Evolutionary conservation across 2,888 invertebrate species (phyloP), one percentile per base, ranked within the genome.

Genomic region (Eupithecia pulchellata): DNA sequence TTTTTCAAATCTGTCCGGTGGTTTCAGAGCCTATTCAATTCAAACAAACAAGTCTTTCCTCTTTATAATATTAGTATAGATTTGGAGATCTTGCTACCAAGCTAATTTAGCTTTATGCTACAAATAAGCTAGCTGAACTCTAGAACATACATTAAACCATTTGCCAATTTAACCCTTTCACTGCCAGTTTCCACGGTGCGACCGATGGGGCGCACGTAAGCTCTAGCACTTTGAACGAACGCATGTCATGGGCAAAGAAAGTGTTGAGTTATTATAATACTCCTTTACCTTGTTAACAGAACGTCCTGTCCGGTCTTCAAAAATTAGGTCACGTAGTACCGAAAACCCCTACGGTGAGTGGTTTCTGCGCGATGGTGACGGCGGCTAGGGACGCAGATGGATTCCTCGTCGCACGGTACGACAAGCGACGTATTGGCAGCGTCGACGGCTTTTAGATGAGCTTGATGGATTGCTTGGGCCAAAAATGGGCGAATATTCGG

Each of bases 381-480:
- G 61, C 61, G 2, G 79, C 84, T 0, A 87, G 95, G 0, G 89
- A 90, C 55, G 82, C 89, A 1, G 84, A 88, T n/a, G 86, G 88
- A 1, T 77, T 81, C 1, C 62, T 83, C 4, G 68, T 80, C 6
- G 81, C 86, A 1, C 74, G 78, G 32, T 82, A 83, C 1, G 94
- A 95, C 79, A 81, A 75, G 11, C 84, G 94, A 77, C 80, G 94
- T 73, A 74, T 84, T 5, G 94, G 95, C 72, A 88, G 89, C 71
- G 78, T 86, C 32, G 89, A 89, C 32, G 61, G 61, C 13, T 36
- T 61, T 32, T 61, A 61, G 32, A 30, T 2, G 29, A 29, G 29
- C 25, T 47, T 20, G 13, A 11, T 52, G 20, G 52, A 52, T 20
- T 20, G 47, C 25, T 52, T 47, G 42, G 25, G 52, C 20, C 52